phyloP scores from a whole-genome alignment of 2,113 vertebrate species.

The Maccullochella peelii region DNA sequence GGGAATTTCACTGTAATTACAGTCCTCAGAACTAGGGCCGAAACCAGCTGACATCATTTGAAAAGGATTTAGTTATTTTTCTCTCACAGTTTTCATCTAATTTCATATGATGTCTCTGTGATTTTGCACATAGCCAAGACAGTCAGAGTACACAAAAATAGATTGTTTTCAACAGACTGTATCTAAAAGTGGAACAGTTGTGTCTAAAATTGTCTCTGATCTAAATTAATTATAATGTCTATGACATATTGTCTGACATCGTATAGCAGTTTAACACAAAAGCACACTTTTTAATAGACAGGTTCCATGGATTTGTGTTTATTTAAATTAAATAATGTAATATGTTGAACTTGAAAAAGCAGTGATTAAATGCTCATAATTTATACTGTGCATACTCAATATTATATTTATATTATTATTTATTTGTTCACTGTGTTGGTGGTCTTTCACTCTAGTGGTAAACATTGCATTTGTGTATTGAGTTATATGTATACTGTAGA shows the following conservation, averaged over 20 bases:
- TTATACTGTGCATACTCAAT: no score
- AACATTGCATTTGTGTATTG: no score
- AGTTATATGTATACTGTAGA: no score
- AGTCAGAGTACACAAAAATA: not conserved
- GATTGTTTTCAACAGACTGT: not conserved
- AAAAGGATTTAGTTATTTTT: not conserved
- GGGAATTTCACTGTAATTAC: slow-evolving; percentile 55
- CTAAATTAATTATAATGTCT: not conserved
- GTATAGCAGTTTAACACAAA: not conserved
- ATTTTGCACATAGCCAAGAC: not conserved
- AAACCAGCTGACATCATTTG: slow-evolving; percentile 1
- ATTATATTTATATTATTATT: no score
- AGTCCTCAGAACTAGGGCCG: slow-evolving; percentile 9
- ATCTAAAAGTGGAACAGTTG: not conserved
- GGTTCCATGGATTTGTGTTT: not conserved
- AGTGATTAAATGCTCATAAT: no score
- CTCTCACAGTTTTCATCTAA: not conserved
- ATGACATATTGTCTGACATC: not conserved
- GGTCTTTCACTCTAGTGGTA: no score
- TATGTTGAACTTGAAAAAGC: not conserved
- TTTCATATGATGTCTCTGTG: not conserved
- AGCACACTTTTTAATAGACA: not conserved
- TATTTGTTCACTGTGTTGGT: no score
- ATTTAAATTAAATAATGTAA: not conserved
- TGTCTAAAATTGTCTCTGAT: not conserved